These are phyloP conservation scores for Pyxicephalus adspersus DNA, from an alignment of 2,113 vertebrate species.

Conservation along the genomic window DNA sequence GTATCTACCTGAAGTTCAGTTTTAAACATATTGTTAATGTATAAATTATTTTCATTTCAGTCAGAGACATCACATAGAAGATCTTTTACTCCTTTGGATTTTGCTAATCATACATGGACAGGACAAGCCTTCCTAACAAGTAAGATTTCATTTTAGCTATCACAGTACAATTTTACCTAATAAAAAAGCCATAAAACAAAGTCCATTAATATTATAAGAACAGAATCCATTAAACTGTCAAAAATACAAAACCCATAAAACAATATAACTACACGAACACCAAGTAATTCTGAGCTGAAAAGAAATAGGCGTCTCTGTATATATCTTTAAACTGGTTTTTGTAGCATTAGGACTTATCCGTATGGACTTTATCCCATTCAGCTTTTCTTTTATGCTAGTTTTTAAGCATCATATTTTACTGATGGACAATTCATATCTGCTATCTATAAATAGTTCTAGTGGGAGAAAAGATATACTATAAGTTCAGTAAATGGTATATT, in stretches of 20 bases:
- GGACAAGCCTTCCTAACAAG: conserved; percentile 71
- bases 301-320: background rate
- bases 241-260: too few species aligned
- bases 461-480: too few species aligned
- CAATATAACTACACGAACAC: too few species aligned
- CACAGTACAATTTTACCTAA: too few species aligned
- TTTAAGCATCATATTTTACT: background rate
- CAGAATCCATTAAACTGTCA: too few species aligned
- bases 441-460: too few species aligned
- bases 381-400: background rate
- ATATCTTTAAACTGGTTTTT: background rate
- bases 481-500: background rate
- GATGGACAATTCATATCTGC: background rate
- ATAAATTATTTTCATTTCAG: conserved; percentile 62
- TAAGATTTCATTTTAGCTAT: conserved; percentile 42
- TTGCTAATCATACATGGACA: conserved; percentile 67
- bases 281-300: too few species aligned
- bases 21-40: too few species aligned
- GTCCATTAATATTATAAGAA: too few species aligned
- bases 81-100: conserved; percentile 71
- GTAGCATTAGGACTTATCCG: background rate
- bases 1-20: too few species aligned
- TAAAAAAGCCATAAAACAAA: too few species aligned
- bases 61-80: conserved; percentile 71
- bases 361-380: background rate